Conservation (phyloP, 2,797 vertebrate species). For the Apogon hyalosoma region DNA sequence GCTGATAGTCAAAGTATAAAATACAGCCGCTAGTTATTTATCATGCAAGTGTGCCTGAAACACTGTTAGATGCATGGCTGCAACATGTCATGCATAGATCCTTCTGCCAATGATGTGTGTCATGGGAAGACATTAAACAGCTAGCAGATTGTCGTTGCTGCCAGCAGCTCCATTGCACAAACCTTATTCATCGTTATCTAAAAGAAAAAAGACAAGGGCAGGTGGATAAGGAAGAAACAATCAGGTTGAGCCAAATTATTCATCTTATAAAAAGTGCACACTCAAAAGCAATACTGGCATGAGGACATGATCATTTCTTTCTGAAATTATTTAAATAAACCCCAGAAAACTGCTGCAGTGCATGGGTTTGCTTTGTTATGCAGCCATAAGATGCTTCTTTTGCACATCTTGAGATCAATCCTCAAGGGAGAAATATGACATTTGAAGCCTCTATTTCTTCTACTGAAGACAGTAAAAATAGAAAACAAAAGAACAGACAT, state of each 20-base stretch:
- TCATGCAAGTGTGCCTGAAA: constrained; percentile 74
- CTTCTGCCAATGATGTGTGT: constrained; percentile 51
- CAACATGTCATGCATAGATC: constrained; percentile 70
- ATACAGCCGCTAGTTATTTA: constrained; percentile 52
- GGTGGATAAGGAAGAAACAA: constrained; percentile 16
- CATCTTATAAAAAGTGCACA: constrained; percentile 7
- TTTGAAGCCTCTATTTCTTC: constrained; percentile 27
- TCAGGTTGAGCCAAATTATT: constrained; percentile 11
- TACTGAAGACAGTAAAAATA: constrained; percentile 55
- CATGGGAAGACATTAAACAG: constrained; percentile 78
- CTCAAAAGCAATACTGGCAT: not conserved
- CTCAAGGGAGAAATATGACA: constrained; percentile 30
- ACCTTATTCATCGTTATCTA: constrained; percentile 93
- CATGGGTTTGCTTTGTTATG: not conserved
- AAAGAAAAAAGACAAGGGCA: constrained; percentile 43
- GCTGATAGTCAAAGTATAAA: constrained; percentile 52
- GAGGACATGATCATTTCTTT: constrained; percentile 7
- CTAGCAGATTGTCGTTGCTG: constrained; percentile 75
- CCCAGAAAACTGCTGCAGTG: not conserved
- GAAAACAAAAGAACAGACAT: constrained; percentile 46
- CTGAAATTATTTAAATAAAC: not conserved
- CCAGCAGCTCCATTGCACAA: constrained; percentile 58
- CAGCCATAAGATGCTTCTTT: constrained; percentile 6
- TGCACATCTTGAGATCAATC: constrained; percentile 16
- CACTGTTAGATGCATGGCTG: constrained; percentile 60